Percentiles rank a stretch among this genome's conserved stretches.
These are phyloP conservation scores for Euplexia lucipara DNA, from an alignment of 2,888 invertebrate species.

Conservation along the genomic window DNA sequence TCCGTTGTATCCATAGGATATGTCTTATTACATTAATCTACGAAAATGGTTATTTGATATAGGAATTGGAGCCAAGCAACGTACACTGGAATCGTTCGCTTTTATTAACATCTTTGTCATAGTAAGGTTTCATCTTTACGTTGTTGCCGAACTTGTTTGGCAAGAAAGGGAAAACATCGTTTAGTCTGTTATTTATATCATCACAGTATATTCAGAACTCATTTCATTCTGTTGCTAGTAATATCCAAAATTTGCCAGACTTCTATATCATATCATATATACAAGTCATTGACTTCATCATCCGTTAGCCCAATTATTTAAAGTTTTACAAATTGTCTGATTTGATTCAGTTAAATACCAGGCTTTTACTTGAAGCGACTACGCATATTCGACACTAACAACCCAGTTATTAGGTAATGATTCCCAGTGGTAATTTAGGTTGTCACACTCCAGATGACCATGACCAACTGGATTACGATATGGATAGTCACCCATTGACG, in stretches of 20 bases:
- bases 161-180: conserved; percentile 11
- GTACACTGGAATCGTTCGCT: conserved; percentile 41
- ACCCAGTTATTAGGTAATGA: too few relatives aligned
- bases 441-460: too few relatives aligned
- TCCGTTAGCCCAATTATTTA: too few relatives aligned
- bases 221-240: background rate
- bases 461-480: too few relatives aligned
- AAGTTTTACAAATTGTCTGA: too few relatives aligned
- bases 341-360: too few relatives aligned
- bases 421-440: too few relatives aligned
- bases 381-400: too few relatives aligned
- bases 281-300: too few relatives aligned
- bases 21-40: conserved; percentile 66
- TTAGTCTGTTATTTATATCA: conserved; percentile 17
- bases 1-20: conserved; percentile 66
- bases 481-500: too few relatives aligned
- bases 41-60: conserved; percentile 66
- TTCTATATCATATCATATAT: too few relatives aligned
- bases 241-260: background rate
- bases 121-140: conserved; percentile 24
- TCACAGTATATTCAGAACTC: conserved; percentile 5
- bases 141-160: conserved; percentile 35
- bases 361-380: too few relatives aligned
- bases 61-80: conserved; percentile 43
- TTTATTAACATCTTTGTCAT: conserved; percentile 57